These are phyloP conservation scores for Drosophila pectinifera DNA, from an alignment of 1,140 invertebrate genomes.

Conservation along the genomic window DNA sequence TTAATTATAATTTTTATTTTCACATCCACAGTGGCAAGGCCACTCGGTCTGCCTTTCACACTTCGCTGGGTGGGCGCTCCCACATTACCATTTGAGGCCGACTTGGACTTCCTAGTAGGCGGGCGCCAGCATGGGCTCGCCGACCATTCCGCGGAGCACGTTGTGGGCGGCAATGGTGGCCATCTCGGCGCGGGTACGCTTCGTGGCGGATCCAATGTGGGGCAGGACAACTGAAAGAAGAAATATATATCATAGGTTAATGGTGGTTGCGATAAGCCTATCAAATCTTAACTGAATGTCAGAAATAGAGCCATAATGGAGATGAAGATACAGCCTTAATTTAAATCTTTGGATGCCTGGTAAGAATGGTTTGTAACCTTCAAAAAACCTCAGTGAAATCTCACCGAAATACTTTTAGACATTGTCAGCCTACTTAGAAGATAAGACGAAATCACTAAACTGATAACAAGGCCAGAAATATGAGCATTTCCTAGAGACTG, in stretches of 20 bases:
- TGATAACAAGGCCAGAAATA: slow-evolving; percentile 42
- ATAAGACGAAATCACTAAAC: slow-evolving; percentile 44
- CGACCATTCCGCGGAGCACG: slow-evolving; percentile 90
- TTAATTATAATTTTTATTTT: slow-evolving; percentile 36
- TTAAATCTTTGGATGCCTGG: too few species aligned
- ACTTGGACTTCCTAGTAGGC: slow-evolving; percentile 67
- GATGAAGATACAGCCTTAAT: too few species aligned
- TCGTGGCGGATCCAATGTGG: slow-evolving; percentile 94
- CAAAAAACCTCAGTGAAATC: slow-evolving; percentile 59
- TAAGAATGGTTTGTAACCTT: slow-evolving; percentile 46
- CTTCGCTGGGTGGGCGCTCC: slow-evolving; percentile 1
- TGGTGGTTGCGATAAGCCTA: not conserved
- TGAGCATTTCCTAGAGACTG: slow-evolving; percentile 12
- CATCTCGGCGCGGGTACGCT: slow-evolving; percentile 92
- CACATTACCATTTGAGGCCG: slow-evolving; percentile 1
- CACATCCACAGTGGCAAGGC: slow-evolving; percentile 30
- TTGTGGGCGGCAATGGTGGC: slow-evolving; percentile 91
- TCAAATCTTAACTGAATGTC: too few species aligned
- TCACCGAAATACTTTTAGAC: slow-evolving; percentile 37
- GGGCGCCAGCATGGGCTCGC: slow-evolving; percentile 88
- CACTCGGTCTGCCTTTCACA: slow-evolving; percentile 32
- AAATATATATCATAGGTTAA: slow-evolving; percentile 24
- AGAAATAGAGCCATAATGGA: too few species aligned
- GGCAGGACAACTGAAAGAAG: slow-evolving; percentile 89
- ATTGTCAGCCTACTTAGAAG: slow-evolving; percentile 22